phyloP scores from a whole-genome alignment of 64 coral and sea anemone genomes.

The Actinia equina region DNA sequence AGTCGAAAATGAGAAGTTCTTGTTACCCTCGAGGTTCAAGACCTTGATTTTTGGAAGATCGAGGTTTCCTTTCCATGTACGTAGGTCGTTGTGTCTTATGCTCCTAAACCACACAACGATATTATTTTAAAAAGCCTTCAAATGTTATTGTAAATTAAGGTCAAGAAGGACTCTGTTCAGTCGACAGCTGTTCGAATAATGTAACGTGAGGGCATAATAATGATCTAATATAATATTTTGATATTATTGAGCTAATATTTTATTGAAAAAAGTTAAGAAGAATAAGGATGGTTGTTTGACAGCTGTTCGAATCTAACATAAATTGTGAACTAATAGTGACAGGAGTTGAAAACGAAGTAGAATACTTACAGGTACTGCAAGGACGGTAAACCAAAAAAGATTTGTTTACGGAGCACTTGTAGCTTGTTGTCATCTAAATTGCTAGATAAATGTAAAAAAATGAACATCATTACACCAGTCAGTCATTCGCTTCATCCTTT shows the following conservation, averaged over 20 bases:
- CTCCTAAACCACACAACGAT: conserved; percentile 11
- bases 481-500: too few relatives aligned
- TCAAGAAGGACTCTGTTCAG: too few relatives aligned
- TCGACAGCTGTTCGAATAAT: too few relatives aligned
- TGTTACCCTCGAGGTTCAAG: conserved; percentile 24
- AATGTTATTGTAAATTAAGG: not conserved
- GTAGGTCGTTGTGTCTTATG: conserved; percentile 13
- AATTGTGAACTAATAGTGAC: too few relatives aligned
- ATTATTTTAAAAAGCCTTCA: not conserved
- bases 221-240: too few relatives aligned
- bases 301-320: too few relatives aligned
- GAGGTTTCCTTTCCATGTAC: conserved; percentile 16
- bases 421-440: conserved; percentile 10
- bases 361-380: conserved; percentile 2
- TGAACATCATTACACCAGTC: too few relatives aligned
- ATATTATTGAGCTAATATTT: too few relatives aligned
- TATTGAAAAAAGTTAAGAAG: too few relatives aligned
- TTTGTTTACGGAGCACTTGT: not conserved
- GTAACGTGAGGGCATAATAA: too few relatives aligned
- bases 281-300: too few relatives aligned
- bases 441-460: not conserved
- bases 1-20: not conserved
- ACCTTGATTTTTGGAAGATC: conserved; percentile 8
- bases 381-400: not conserved
- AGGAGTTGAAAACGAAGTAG: too few relatives aligned